Conservation (phyloP, 2,113 vertebrate species). For the Phaethornis superciliosus region DNA sequence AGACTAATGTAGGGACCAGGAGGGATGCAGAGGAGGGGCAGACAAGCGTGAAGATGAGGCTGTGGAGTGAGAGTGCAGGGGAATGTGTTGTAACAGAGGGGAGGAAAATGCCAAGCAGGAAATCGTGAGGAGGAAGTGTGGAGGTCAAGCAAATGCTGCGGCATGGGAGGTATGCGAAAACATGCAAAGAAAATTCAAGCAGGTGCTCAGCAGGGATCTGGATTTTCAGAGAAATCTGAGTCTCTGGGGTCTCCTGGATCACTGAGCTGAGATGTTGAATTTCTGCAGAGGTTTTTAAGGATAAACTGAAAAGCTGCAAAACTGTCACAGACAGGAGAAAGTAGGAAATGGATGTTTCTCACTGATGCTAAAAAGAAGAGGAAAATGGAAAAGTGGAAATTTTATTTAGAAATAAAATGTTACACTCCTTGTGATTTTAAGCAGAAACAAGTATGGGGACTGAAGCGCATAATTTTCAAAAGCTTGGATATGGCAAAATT, state of each 20-base stretch:
- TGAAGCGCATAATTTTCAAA: neutral
- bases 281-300: neutral
- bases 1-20: conserved; percentile 48
- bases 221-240: neutral
- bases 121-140: neutral
- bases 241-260: neutral
- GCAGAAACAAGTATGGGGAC: neutral
- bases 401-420: neutral
- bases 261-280: neutral
- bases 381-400: neutral
- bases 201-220: neutral
- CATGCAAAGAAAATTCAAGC: neutral
- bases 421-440: neutral
- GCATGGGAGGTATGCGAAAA: neutral
- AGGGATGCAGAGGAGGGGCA: conserved; percentile 20
- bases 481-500: neutral
- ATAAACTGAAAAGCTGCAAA: neutral
- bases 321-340: neutral
- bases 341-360: neutral
- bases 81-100: neutral
- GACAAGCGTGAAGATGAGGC: neutral
- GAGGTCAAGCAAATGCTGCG: neutral
- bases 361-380: neutral
- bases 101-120: neutral
- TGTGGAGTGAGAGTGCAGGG: rapidly evolving